Evolutionary conservation across 37 sponge, comb jelly and placozoan species (phyloP).

Genomic region (Agelas oroides): DNA sequence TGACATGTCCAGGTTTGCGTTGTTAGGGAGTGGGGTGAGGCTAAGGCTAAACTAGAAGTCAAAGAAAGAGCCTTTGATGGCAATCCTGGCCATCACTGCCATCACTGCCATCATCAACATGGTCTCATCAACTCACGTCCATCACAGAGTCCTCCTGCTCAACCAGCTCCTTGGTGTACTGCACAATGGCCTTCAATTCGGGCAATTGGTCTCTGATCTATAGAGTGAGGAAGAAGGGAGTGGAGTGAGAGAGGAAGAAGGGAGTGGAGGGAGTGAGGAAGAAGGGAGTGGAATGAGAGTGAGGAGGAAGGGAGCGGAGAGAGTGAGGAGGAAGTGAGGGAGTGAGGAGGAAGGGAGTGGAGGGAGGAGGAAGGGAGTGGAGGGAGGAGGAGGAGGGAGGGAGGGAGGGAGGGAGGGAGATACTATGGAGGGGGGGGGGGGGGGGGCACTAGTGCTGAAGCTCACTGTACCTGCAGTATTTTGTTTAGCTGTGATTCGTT

Average conservation of each 20-base stretch:
- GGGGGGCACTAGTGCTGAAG: too few species aligned
- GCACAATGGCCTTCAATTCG: conserved; percentile 84
- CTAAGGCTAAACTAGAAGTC: too few species aligned
- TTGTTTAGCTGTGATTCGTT: conserved; percentile 77
- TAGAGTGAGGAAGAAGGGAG: background rate
- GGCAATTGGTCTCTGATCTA: conserved; percentile 69
- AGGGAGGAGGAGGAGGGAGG: too few species aligned
- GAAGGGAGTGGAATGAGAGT: background rate
- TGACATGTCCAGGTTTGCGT: background rate
- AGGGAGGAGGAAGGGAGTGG: too few species aligned
- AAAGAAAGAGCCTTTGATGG: too few species aligned
- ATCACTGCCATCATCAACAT: too few species aligned
- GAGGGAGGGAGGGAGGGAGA: background rate
- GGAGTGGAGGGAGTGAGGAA: background rate
- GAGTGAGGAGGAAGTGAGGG: background rate
- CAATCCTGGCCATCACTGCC: too few species aligned
- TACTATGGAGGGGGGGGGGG: background rate
- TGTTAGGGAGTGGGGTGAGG: too few species aligned
- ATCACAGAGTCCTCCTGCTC: conserved; percentile 52
- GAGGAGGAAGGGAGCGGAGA: background rate
- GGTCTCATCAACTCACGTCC: conserved; percentile 44
- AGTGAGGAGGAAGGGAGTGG: background rate
- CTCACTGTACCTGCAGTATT: conserved; percentile 64
- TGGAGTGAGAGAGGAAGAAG: background rate
- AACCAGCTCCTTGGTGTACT: conserved; percentile 60